Evolutionary conservation across 2,113 vertebrate species (phyloP).

Genomic region (Gymnogyps californianus): DNA sequence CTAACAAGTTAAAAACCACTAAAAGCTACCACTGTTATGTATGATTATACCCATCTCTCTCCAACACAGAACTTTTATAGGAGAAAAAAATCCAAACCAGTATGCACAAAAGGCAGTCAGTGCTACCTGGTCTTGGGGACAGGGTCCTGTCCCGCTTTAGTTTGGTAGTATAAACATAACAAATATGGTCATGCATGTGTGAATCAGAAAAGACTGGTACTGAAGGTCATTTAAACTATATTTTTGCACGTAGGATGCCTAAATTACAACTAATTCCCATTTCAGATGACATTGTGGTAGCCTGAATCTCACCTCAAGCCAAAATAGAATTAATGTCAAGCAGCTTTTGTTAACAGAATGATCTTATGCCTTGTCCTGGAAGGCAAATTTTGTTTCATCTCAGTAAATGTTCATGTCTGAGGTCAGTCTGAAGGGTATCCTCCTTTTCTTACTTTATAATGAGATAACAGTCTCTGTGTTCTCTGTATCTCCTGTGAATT

Average conservation of each 20-base stretch:
- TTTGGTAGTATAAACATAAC: background rate
- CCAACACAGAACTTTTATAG: background rate
- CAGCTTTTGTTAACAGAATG: background rate
- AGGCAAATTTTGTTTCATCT: background rate
- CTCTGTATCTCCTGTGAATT: background rate
- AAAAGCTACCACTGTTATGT: background rate
- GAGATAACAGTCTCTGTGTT: background rate
- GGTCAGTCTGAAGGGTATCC: background rate
- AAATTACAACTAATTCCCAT: background rate
- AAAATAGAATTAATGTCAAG: background rate
- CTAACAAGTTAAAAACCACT: background rate
- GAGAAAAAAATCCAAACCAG: background rate
- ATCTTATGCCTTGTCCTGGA: background rate
- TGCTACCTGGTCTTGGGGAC: background rate
- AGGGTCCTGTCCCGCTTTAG: fast-evolving
- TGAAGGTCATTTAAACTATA: background rate
- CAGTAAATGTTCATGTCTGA: background rate
- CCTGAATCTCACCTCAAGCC: background rate
- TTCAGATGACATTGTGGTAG: background rate
- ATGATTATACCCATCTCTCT: background rate
- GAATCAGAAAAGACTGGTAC: background rate
- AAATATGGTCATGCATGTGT: background rate
- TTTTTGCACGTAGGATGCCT: background rate
- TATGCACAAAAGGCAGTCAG: background rate
- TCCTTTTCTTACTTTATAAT: background rate